Evolutionary conservation across 1,140 invertebrate species (phyloP).

Genomic region (Battus philenor): DNA sequence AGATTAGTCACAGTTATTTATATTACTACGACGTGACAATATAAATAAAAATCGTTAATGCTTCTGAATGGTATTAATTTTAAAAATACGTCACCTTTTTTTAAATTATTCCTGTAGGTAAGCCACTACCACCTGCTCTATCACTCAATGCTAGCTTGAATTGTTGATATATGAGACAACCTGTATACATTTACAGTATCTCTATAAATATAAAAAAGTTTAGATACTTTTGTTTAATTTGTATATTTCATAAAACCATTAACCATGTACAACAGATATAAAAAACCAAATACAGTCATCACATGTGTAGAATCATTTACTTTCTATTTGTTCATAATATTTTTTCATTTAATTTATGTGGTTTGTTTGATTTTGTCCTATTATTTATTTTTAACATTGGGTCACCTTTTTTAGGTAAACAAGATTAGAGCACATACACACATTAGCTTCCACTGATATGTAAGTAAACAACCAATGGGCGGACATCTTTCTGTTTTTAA

Average conservation of each 20-base stretch:
- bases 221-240: background rate
- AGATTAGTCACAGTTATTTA: too few relatives aligned
- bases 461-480: constrained; percentile 34
- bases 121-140: too few relatives aligned
- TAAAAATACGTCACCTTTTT: too few relatives aligned
- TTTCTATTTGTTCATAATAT: too few relatives aligned
- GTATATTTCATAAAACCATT: background rate
- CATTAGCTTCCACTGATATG: constrained; percentile 18
- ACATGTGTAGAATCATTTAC: too few relatives aligned
- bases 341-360: constrained; percentile 10
- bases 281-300: background rate
- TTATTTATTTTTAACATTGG: constrained; percentile 17
- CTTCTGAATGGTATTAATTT: too few relatives aligned
- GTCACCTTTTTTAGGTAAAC: constrained; percentile 60
- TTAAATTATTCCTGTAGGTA: too few relatives aligned
- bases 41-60: too few relatives aligned
- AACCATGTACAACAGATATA: background rate
- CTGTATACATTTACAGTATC: too few relatives aligned
- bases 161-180: too few relatives aligned
- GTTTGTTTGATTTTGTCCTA: constrained; percentile 16
- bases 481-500: constrained; percentile 20
- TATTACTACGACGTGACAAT: too few relatives aligned
- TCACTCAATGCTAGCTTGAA: too few relatives aligned
- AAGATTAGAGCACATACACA: constrained; percentile 42
- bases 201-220: background rate